phyloP scores from a whole-genome alignment of 37 sponge, comb jelly and placozoan species.

The Bolinopsis microptera region DNA sequence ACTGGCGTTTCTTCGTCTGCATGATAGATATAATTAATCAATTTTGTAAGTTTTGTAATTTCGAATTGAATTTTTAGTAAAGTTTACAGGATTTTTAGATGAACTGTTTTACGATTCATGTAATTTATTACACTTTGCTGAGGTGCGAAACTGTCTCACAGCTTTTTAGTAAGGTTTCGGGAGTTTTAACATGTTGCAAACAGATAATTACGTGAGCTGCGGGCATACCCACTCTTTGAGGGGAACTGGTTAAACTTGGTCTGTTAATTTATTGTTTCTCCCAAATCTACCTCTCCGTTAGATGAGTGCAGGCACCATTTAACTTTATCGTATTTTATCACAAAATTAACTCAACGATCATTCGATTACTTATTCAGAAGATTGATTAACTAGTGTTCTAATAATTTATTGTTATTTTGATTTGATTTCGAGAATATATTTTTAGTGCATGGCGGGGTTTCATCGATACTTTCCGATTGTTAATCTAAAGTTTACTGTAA shows the following conservation, averaged over 20 bases:
- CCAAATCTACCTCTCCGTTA: background rate
- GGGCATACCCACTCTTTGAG: background rate
- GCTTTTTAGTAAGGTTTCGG: background rate
- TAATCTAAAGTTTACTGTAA: background rate
- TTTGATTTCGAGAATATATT: background rate
- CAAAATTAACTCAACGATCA: background rate
- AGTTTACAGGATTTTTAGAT: background rate
- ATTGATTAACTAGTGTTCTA: background rate
- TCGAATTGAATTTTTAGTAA: background rate
- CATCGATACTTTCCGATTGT: background rate
- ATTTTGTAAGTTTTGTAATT: background rate
- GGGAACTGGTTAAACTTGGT: background rate
- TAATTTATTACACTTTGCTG: background rate
- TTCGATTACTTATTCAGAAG: background rate
- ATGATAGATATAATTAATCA: background rate
- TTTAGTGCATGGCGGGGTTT: background rate
- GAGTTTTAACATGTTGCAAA: background rate
- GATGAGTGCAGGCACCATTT: background rate
- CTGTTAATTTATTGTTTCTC: background rate
- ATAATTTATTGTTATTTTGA: background rate
- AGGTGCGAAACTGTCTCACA: background rate
- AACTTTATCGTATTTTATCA: background rate
- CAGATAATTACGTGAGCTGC: background rate
- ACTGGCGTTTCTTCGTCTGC: background rate
- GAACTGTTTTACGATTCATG: background rate